Conservation (phyloP, 2,797 vertebrate genomes). For the Labroides dimidiatus region DNA sequence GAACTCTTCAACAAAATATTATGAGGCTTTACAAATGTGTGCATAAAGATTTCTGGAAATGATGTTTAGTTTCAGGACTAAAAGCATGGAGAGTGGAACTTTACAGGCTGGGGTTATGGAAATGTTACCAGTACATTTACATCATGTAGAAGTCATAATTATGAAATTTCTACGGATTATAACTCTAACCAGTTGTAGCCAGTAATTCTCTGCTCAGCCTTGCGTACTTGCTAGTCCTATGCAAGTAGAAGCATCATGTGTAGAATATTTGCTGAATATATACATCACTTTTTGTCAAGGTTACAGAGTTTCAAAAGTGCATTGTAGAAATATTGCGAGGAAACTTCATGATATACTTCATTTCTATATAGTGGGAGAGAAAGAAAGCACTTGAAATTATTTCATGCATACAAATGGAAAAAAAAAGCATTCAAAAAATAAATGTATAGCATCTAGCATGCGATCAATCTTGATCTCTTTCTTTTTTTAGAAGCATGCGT, state of each 20-base stretch:
- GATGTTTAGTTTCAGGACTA: conserved; percentile 9
- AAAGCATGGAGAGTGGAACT: conserved; percentile 18
- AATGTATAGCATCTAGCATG: conserved; percentile 76
- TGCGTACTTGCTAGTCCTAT: conserved; percentile 33
- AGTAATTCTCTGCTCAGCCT: conserved; percentile 22
- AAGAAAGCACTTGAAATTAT: conserved; percentile 73
- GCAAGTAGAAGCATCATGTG: conserved; percentile 56
- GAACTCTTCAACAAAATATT: not conserved
- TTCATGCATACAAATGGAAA: conserved; percentile 81
- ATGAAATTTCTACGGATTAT: conserved; percentile 53
- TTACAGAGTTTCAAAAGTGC: conserved; percentile 70
- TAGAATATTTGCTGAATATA: conserved; percentile 71
- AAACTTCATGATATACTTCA: conserved; percentile 64
- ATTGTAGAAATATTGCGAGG: conserved; percentile 76
- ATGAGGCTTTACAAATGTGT: conserved; percentile 12
- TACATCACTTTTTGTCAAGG: conserved; percentile 59
- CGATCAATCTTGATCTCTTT: conserved; percentile 60
- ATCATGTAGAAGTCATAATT: conserved; percentile 43
- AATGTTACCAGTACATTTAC: conserved; percentile 34
- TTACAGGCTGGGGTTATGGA: conserved; percentile 51
- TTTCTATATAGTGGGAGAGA: conserved; percentile 64
- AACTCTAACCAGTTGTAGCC: conserved; percentile 32
- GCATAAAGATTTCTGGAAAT: not conserved
- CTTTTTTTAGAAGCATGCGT: conserved; percentile 70
- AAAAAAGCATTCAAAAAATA: conserved; percentile 69